phyloP scores from a whole-genome alignment of 2,888 invertebrate species.

The Apotomis capreana region DNA sequence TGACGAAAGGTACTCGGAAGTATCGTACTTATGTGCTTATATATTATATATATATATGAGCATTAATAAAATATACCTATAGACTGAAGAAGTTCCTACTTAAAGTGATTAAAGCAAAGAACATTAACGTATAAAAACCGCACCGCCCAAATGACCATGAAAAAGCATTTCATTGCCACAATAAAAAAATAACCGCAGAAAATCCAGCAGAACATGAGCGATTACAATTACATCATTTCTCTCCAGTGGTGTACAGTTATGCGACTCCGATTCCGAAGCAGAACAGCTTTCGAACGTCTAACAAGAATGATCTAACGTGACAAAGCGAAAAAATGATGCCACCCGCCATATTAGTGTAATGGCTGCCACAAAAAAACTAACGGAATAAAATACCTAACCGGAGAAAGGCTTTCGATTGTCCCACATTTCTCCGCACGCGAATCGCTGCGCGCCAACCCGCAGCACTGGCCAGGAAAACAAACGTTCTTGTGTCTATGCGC shows the following conservation, averaged over 20 bases:
- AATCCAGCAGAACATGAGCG: slow-evolving; percentile 48
- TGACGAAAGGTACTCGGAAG: no score
- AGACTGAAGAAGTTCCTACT: not conserved
- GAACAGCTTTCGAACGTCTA: slow-evolving; percentile 79
- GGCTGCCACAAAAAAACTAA: slow-evolving; percentile 82
- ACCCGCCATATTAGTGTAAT: slow-evolving; percentile 79
- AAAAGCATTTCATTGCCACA: slow-evolving; percentile 43
- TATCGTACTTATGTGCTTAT: no score
- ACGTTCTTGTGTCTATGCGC: slow-evolving; percentile 59
- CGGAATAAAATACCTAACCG: slow-evolving; percentile 82
- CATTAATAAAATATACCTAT: not conserved
- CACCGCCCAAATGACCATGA: slow-evolving; percentile 32
- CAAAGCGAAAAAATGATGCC: slow-evolving; percentile 82
- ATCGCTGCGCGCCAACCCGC: slow-evolving; percentile 63
- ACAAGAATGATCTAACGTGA: slow-evolving; percentile 83
- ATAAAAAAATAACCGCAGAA: slow-evolving; percentile 42
- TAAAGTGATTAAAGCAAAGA: slow-evolving; percentile 7
- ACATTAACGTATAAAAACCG: slow-evolving; percentile 26
- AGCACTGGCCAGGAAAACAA: slow-evolving; percentile 61
- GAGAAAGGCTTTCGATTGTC: slow-evolving; percentile 84
- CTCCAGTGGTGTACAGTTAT: slow-evolving; percentile 70
- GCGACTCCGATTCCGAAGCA: slow-evolving; percentile 71
- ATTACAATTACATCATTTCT: slow-evolving; percentile 76
- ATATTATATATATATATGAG: no score
- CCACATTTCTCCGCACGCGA: slow-evolving; percentile 81